Conservation (phyloP, 30 jellyfish, hydroid and myxozoan genomes). For the Aurelia aurita complex sp. Pacific region DNA sequence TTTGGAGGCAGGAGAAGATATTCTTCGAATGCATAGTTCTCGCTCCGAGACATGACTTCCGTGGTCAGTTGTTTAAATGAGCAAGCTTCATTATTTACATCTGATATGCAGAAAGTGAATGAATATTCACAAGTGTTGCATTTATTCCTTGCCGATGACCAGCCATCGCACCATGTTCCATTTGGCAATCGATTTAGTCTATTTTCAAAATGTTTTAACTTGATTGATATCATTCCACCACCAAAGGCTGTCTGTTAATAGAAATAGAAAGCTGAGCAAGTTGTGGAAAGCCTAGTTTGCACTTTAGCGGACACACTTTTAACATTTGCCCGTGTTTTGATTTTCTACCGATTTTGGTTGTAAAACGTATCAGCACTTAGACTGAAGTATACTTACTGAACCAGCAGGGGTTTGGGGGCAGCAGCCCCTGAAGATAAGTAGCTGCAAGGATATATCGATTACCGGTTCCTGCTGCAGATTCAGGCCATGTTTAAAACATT, state of each 20-base stretch:
- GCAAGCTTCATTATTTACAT: not conserved
- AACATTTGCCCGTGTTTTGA: no score
- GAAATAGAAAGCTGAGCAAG: no score
- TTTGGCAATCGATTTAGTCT: not conserved
- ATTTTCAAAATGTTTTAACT: constrained; percentile 25
- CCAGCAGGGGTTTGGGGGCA: no score
- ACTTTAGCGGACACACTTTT: no score
- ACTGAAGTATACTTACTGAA: no score
- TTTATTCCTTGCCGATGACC: not conserved
- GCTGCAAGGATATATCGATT: no score
- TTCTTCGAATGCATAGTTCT: not conserved
- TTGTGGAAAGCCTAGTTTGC: no score
- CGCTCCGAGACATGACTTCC: not conserved
- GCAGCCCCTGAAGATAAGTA: no score
- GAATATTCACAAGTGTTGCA: constrained; percentile 21
- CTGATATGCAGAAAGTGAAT: constrained; percentile 24
- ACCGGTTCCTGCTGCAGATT: no score
- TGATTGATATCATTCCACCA: constrained; percentile 34
- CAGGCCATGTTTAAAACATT: no score
- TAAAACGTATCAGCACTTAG: no score
- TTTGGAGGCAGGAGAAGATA: not conserved
- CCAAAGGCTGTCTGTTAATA: constrained; percentile 1
- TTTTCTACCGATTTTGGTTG: no score
- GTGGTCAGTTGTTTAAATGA: not conserved
- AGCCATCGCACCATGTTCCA: constrained; percentile 41